Percentiles rank a stretch among this genome's conserved stretches.
phyloP scores from a whole-genome alignment of 2,113 vertebrate genomes.

The Embiotoca jacksoni region DNA sequence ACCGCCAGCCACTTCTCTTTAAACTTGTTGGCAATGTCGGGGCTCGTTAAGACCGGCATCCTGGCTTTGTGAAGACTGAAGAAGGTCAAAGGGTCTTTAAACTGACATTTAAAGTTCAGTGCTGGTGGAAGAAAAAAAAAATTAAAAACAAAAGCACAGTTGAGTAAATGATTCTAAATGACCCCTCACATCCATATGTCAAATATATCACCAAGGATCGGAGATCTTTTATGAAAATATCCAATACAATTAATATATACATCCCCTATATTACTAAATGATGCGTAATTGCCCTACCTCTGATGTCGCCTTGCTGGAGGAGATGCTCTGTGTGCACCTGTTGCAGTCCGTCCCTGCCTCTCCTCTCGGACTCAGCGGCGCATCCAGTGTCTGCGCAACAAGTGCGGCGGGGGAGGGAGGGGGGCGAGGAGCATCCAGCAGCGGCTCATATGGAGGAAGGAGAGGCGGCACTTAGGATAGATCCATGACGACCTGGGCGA shows the following conservation, averaged over 20 bases:
- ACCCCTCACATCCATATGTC: background rate
- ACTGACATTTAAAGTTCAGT: constrained; percentile 69
- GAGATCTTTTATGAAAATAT: background rate
- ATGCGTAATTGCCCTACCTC: constrained; percentile 50
- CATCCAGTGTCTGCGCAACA: constrained; percentile 77
- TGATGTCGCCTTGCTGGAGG: constrained; percentile 9
- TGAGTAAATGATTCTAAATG: background rate
- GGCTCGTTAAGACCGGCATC: constrained; percentile 86
- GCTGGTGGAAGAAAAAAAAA: background rate
- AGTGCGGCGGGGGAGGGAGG: constrained; percentile 68
- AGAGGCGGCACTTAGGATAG: constrained; percentile 21
- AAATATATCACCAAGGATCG: background rate
- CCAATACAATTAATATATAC: background rate
- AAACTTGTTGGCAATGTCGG: constrained; percentile 82
- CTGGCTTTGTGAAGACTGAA: constrained; percentile 56
- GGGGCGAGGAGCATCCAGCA: constrained; percentile 49
- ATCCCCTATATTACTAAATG: constrained; percentile 1
- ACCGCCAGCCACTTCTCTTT: constrained; percentile 82
- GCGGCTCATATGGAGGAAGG: constrained; percentile 20
- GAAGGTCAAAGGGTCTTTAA: constrained; percentile 39
- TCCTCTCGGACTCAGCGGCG: constrained; percentile 65
- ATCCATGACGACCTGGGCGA: constrained; percentile 31
- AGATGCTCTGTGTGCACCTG: constrained; percentile 75
- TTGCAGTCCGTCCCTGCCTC: constrained; percentile 69
- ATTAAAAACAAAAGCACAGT: background rate